A percentile compares a stretch with the other conserved stretches of the same genome.
These are phyloP conservation scores for Cherax quadricarinatus DNA, from an alignment of 1,140 invertebrate species.

Conservation along the genomic window DNA sequence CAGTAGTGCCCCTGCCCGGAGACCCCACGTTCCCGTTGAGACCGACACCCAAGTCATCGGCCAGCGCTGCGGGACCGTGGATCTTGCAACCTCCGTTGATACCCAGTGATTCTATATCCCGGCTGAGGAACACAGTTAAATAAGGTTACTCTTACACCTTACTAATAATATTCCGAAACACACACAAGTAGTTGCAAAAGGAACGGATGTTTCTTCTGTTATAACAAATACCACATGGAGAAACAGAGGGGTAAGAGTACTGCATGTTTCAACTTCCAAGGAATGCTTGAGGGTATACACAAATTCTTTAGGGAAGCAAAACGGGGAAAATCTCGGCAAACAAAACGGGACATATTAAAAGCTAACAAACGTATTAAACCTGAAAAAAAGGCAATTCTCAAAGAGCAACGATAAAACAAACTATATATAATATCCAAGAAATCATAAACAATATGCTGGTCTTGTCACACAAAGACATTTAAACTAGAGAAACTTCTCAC, in stretches of 20 bases:
- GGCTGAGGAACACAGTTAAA: background rate
- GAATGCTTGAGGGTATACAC: no score
- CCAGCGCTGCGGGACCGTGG: constrained; percentile 71
- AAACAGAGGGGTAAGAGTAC: background rate
- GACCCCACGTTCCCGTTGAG: constrained; percentile 57
- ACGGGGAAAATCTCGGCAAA: no score
- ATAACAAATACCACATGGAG: background rate
- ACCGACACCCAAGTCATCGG: constrained; percentile 67
- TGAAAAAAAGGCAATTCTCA: no score
- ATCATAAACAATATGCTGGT: no score
- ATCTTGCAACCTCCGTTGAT: constrained; percentile 74
- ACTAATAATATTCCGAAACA: background rate
- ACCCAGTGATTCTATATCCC: constrained; percentile 64
- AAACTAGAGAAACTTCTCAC: no score
- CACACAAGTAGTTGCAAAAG: background rate
- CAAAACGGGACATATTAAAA: no score
- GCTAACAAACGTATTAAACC: no score
- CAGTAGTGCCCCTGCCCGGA: constrained; percentile 56
- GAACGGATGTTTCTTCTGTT: background rate
- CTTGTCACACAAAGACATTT: no score
- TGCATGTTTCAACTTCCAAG: no score
- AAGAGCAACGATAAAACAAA: no score
- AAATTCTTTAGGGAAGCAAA: no score
- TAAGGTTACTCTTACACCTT: background rate
- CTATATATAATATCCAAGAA: no score